These are phyloP conservation scores for Agonopterix heracliana DNA, from an alignment of 2,888 invertebrate species.

Conservation along the genomic window DNA sequence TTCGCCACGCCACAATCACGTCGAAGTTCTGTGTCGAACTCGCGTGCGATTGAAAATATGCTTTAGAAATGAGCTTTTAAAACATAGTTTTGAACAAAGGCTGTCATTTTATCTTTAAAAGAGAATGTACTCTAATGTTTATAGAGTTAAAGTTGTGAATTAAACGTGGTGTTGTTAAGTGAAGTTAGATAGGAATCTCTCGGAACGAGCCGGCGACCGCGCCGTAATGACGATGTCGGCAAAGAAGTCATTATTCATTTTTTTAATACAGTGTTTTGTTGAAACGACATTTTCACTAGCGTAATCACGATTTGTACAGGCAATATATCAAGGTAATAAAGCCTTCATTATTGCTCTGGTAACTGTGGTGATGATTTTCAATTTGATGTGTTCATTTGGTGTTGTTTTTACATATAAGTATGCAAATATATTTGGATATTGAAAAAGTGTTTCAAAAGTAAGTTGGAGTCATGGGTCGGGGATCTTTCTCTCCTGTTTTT, in stretches of 20 bases:
- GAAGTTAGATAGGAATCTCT: constrained; percentile 62
- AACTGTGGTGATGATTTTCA: constrained; percentile 62
- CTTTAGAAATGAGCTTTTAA: constrained; percentile 30
- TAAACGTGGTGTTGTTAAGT: constrained; percentile 19
- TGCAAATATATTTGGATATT: neutral
- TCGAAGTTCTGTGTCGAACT: constrained; percentile 46
- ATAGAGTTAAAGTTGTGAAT: constrained; percentile 23
- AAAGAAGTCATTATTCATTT: constrained; percentile 75
- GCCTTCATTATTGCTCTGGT: constrained; percentile 50
- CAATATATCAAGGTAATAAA: constrained; percentile 66
- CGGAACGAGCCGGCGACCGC: constrained; percentile 29
- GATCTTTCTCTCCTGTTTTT: neutral
- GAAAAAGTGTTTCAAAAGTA: neutral
- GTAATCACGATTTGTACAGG: constrained; percentile 69
- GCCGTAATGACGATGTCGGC: constrained; percentile 68
- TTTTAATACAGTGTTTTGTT: constrained; percentile 74
- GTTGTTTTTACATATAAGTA: constrained; percentile 8
- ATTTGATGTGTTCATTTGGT: constrained; percentile 63
- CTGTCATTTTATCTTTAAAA: constrained; percentile 3
- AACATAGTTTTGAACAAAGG: constrained; percentile 34
- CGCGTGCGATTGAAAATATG: constrained; percentile 25
- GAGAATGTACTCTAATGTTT: constrained; percentile 25
- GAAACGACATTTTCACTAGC: constrained; percentile 74
- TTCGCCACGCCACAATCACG: constrained; percentile 64
- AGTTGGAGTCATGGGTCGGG: neutral